phyloP scores from a whole-genome alignment of 2,113 vertebrate genomes.

The Grammomys dolichurus region DNA sequence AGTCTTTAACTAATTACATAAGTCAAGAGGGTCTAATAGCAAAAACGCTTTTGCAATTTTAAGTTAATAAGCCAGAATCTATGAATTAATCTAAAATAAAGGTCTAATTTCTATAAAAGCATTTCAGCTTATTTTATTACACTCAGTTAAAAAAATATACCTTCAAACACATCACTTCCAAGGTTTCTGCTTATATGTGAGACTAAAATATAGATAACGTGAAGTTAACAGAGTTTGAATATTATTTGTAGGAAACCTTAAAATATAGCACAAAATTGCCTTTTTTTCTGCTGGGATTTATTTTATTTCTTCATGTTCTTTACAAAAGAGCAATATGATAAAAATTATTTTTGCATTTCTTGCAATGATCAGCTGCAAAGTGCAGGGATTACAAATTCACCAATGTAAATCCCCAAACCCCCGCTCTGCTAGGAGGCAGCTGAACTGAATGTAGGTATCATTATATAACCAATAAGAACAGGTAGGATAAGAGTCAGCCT shows the following conservation, averaged over 20 bases:
- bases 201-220: slow-evolving; percentile 13
- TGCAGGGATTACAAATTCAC: not conserved
- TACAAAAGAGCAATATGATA: slow-evolving; percentile 31
- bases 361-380: slow-evolving; percentile 24
- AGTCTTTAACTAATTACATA: slow-evolving; percentile 26
- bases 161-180: not conserved
- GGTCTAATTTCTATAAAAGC: slow-evolving; percentile 27
- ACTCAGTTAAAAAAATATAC: not conserved
- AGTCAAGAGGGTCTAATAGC: not conserved
- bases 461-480: slow-evolving; percentile 27
- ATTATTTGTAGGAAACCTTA: slow-evolving; percentile 6
- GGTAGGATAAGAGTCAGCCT: slow-evolving; percentile 30
- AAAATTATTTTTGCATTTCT: slow-evolving; percentile 57
- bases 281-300: slow-evolving; percentile 27
- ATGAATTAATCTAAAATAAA: slow-evolving; percentile 64
- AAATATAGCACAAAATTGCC: slow-evolving; percentile 3
- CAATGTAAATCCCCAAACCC: not conserved
- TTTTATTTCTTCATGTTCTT: slow-evolving; percentile 59
- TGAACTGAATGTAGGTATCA: not conserved
- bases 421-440: not conserved
- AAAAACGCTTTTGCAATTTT: slow-evolving; percentile 29
- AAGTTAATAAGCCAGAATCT: slow-evolving; percentile 28
- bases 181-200: slow-evolving; percentile 20
- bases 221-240: slow-evolving; percentile 47
- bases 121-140: slow-evolving; percentile 51